These are phyloP conservation scores for Dynastes grantii DNA, from an alignment of 2,888 invertebrate species.

Conservation along the genomic window DNA sequence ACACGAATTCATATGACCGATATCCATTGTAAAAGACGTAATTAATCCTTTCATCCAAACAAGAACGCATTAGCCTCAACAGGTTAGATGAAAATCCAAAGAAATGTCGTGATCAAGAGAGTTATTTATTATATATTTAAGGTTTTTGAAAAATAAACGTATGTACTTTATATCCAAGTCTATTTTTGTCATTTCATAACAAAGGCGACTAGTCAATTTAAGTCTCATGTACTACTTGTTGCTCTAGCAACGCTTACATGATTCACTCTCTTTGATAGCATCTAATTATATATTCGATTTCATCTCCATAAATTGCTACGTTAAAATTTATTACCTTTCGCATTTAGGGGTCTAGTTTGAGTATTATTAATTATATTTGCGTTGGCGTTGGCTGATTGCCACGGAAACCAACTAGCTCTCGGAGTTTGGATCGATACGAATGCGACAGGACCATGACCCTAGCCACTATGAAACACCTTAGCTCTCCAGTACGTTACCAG, in stretches of 20 bases:
- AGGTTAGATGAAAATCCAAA: too few species aligned
- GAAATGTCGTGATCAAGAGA: too few species aligned
- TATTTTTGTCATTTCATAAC: too few species aligned
- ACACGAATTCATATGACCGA: too few species aligned
- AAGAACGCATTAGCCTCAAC: too few species aligned
- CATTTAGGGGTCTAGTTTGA: not conserved
- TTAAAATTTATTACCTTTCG: slow-evolving; percentile 11
- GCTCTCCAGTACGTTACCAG: slow-evolving; percentile 8
- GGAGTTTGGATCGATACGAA: slow-evolving; percentile 33
- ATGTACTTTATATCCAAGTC: too few species aligned
- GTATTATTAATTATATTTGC: slow-evolving; percentile 38
- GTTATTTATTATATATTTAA: too few species aligned
- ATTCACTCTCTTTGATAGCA: not conserved
- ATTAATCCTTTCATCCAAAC: too few species aligned
- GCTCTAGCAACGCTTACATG: not conserved
- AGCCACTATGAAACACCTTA: slow-evolving; percentile 28
- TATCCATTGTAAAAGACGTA: too few species aligned
- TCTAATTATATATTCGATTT: slow-evolving; percentile 7
- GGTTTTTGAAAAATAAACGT: too few species aligned
- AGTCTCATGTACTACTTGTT: not conserved
- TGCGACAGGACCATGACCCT: slow-evolving; percentile 39
- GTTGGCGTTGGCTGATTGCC: slow-evolving; percentile 40
- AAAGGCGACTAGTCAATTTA: too few species aligned
- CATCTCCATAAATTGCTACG: slow-evolving; percentile 3
- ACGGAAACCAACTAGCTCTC: slow-evolving; percentile 10